Percentiles rank a stretch among this genome's conserved stretches.
Evolutionary conservation across 2,888 invertebrate genomes (phyloP).

Genomic region (Liopterus haemorrhoidalis): DNA sequence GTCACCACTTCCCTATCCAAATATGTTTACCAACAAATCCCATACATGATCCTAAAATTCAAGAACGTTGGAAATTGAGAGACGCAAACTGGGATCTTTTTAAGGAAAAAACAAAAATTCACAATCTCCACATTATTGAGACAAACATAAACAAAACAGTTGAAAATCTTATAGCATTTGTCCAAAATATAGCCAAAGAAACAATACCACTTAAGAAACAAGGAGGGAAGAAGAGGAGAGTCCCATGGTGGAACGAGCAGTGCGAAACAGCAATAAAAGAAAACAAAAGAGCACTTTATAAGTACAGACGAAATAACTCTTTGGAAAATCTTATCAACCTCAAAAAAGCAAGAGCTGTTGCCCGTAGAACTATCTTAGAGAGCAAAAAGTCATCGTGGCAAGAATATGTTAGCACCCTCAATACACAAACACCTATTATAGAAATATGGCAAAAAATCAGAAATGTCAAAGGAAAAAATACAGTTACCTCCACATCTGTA

Average conservation of each 20-base stretch:
- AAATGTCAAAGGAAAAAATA: background rate
- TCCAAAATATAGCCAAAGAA: background rate
- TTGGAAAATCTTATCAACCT: conserved; percentile 1
- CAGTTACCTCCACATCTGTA: background rate
- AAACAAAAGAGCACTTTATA: conserved; percentile 10
- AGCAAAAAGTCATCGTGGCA: conserved; percentile 7
- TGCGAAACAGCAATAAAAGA: conserved; percentile 6
- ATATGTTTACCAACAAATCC: background rate
- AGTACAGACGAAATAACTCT: conserved; percentile 1
- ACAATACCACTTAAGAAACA: background rate
- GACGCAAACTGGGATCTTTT: background rate
- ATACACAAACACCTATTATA: background rate
- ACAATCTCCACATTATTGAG: too few relatives aligned
- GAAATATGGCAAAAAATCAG: conserved; percentile 5
- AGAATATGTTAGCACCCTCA: background rate
- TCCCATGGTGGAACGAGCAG: background rate
- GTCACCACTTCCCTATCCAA: background rate
- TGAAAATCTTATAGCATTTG: background rate
- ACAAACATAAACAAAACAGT: background rate
- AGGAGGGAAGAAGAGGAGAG: background rate
- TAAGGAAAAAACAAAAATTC: conserved; percentile 2
- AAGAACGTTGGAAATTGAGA: conserved; percentile 3
- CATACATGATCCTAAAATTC: background rate
- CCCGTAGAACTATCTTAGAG: conserved; percentile 1
- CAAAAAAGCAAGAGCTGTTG: conserved; percentile 4